phyloP scores from a whole-genome alignment of 2,113 vertebrate species.

The Cebidichthys violaceus region DNA sequence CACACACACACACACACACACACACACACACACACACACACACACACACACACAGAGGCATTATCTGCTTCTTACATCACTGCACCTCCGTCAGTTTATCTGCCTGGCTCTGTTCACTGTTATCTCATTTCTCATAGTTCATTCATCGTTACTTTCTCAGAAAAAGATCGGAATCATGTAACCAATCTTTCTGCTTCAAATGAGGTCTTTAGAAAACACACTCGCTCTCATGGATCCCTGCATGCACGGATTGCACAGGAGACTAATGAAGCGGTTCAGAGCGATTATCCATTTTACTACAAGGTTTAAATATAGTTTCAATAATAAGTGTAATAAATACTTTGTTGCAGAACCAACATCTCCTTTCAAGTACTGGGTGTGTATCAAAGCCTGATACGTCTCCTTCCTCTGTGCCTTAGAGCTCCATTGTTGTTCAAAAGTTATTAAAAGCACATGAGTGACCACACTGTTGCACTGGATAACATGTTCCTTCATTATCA shows the following conservation, averaged over 20 bases:
- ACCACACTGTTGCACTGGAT: neutral
- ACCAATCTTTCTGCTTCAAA: neutral
- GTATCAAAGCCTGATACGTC: no score
- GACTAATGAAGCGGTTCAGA: slow-evolving; percentile 2
- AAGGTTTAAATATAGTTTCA: neutral
- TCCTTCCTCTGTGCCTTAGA: no score
- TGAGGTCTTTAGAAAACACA: no score
- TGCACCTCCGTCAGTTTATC: neutral
- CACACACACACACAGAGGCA: neutral
- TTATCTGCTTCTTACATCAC: slow-evolving; percentile 18
- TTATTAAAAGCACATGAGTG: neutral
- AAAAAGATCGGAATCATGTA: neutral
- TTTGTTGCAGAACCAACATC: neutral
- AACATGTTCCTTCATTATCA: neutral
- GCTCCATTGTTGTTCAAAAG: no score
- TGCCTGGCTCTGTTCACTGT: neutral
- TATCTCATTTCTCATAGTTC: slow-evolving; percentile 1
- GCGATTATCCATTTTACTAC: neutral
- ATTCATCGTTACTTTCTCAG: neutral
- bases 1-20: neutral
- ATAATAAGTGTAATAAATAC: neutral
- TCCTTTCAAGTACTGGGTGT: neutral
- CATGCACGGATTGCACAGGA: neutral
- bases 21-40: neutral
- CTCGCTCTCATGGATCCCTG: neutral